Base-by-base conservation (phyloP, 64 coral and sea anemone genomes). In the Montipora efflorescens region DNA sequence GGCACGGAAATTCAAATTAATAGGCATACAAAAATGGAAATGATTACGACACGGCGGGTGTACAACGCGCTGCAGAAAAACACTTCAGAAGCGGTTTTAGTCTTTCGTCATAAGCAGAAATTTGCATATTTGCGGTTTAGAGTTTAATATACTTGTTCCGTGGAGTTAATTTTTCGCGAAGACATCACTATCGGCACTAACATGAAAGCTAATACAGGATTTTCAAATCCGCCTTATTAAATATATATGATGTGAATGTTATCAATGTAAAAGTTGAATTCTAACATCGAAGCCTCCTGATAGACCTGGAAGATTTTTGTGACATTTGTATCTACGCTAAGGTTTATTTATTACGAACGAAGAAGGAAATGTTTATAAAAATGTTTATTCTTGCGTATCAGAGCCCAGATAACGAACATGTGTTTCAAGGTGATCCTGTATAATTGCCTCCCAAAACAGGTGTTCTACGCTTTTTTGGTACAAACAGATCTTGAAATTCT, bases 131-230 rank as follows among this genome's bases (percentile, higher is more conserved):
- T 86, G 82, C 66, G 82, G 82, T 86, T 86, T 71, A 50, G 82
- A 86, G 82, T 86, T 86, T 86, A 86, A 86, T 86, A 86, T 72
- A 86, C 82, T 86, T 72, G 62, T 86, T 86, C 82, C 23, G 14
- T 48, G 44, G 82, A 72, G 62, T 71, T 86, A 64, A 86, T 86
- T 86, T 72, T 64, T 18, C 16, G 66, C 47, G n/a, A 70, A 86
- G 67, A 44, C 82, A 86, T 16, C 82, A 70, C n/a, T 66, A 28
- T 72, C 82, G 82, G 82, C 62, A 71, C 16, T 50, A 86, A 47
- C 82, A 18, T 49, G 48, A 86, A 86, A 86, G 82, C 82, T 86
- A 86, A 86, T 86, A 86, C 82, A 70, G 70, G 66, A 44, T 86
- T 21, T 47, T 72, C 9, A 86, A 86, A 71, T 46, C 64, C 67